Conservation (phyloP, 2,888 invertebrate species). For the Palloptera scutellata region DNA sequence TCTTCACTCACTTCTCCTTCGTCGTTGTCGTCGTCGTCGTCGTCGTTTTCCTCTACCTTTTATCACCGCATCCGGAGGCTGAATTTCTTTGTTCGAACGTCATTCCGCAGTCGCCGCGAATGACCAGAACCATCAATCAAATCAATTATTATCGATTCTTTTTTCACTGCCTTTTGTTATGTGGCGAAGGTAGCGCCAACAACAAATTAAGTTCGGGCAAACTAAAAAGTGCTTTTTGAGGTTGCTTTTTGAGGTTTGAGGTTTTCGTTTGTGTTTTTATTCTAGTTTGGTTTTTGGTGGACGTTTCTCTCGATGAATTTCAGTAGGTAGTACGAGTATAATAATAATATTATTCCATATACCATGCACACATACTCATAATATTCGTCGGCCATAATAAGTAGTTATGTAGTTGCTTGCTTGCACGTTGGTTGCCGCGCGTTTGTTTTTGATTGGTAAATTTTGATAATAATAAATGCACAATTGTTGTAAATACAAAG, state of each 20-base stretch:
- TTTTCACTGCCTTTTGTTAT: conserved; percentile 9
- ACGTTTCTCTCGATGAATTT: background rate
- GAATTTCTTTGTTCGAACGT: no score
- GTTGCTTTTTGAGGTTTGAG: conserved; percentile 15
- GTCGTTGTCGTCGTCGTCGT: no score
- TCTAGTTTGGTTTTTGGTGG: background rate
- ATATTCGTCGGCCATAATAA: conserved; percentile 52
- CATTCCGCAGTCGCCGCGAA: background rate
- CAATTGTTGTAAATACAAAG: no score
- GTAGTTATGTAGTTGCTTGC: conserved; percentile 43
- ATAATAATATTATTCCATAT: background rate
- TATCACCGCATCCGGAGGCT: no score
- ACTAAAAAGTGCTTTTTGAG: conserved; percentile 15
- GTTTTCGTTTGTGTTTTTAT: conserved; percentile 3
- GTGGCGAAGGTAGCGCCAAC: background rate
- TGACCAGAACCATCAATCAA: conserved; percentile 55
- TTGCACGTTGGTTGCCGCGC: conserved; percentile 37
- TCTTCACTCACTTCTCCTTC: no score
- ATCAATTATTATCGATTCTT: conserved; percentile 61
- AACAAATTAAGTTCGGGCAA: conserved; percentile 39
- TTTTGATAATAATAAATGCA: conserved; percentile 45
- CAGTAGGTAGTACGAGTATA: background rate
- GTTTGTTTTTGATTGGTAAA: conserved; percentile 60
- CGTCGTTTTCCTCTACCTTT: no score
- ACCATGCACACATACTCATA: conserved; percentile 16